These are phyloP conservation scores for Aldrovandia affinis DNA, from an alignment of 2,797 vertebrate species.

Conservation along the genomic window DNA sequence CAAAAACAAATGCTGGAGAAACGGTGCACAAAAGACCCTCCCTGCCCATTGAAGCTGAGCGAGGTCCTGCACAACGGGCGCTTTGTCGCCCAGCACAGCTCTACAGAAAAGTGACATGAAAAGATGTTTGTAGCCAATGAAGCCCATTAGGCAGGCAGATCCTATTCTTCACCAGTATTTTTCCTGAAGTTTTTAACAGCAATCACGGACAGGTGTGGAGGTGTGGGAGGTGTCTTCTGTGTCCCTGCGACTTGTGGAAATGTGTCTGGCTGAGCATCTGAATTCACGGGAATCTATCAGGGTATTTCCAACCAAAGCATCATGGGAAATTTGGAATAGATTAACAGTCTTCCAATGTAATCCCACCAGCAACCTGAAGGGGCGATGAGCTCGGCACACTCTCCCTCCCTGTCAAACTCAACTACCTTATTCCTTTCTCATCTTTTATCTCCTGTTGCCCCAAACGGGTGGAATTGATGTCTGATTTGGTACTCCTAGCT, in stretches of 20 bases:
- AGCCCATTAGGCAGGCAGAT: background rate
- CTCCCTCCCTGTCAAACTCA: background rate
- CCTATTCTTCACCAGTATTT: background rate
- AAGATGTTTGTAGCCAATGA: too few relatives aligned
- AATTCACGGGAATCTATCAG: background rate
- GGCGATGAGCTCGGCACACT: background rate
- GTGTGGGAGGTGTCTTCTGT: background rate
- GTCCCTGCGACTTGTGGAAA: background rate
- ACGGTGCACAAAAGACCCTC: background rate
- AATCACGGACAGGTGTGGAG: background rate
- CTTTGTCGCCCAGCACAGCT: background rate
- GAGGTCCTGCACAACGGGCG: background rate
- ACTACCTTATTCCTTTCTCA: background rate
- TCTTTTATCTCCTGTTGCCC: background rate
- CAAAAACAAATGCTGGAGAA: conserved; percentile 11
- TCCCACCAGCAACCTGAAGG: background rate
- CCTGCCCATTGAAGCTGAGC: background rate
- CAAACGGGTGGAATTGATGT: background rate
- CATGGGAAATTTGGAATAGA: background rate
- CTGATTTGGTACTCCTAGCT: background rate
- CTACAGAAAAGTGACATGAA: background rate
- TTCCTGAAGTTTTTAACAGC: background rate
- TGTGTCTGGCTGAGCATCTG: background rate
- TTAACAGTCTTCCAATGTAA: background rate
- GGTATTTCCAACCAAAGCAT: background rate